Base-by-base conservation (phyloP, 1,140 invertebrate genomes). In the Drosophila azteca region DNA sequence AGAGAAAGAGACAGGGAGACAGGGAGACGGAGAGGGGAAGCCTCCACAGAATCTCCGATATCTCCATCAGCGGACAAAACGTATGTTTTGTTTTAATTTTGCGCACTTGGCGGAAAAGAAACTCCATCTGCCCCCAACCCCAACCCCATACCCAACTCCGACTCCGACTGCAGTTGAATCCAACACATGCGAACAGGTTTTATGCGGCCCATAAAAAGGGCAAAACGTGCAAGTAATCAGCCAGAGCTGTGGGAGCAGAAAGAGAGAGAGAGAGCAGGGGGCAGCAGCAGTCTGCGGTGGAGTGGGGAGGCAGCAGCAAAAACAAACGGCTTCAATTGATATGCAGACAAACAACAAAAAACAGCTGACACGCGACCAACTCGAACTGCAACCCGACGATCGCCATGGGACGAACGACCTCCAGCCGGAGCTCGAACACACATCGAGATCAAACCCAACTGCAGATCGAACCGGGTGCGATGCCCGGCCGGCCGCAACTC, bases 61-160 rank as follows among this genome's bases (percentile, higher is more conserved):
- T 76, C 77, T 65, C 67, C 60, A 69, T 49, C 7, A 52, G 51
- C 77, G 69, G 63, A 84, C 82, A 85, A 84, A 84, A 87, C 81
- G 81, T 82, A 87, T 85, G 81, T 87, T 85, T 85, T 85, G 73
- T 87, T 75, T 85, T 85, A 81, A 85, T 87, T 87, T 85, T 81
- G 81, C 69, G 64, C 70, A 58, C 52, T 57, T 15, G 74, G 41
- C 64, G 41, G 49, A 68, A 65, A 63, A 77, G 64, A 67, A 87
- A 67, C 55, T 50, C 72, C 26, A 57, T 26, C 24, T 26, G 44
- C 15, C 31, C 31, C 31, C 31, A 41, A 8, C 2, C 31, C 31
- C 31, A 58, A 2, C 51, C 31, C 11, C 15, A 39, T n/a, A 1
- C 31, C 51, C 13, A 49, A 57, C 59, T 31, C 44, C 43, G 61